Evolutionary conservation across 1,140 invertebrate genomes (phyloP), one percentile per base, ranked within the genome.

Genomic region (Andrena cerasifolii): DNA sequence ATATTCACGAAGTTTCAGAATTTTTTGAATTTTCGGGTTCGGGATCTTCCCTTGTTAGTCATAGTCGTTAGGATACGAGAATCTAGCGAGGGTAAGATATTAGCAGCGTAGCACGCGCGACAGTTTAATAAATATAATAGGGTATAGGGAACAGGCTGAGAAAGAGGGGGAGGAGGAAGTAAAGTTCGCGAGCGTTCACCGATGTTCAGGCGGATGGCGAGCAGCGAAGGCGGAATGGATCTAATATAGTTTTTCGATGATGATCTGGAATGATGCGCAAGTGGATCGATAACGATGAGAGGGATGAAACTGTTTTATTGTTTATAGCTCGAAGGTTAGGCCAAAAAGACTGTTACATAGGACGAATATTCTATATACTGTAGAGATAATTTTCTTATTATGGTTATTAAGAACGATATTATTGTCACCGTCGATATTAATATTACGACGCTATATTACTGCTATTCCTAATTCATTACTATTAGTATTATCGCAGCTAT

Each of bases 281-380:
- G 33, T 1, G 4, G 12, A 26, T 65, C 49, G 26, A 74, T 65
- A 21, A 14, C 26, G 26, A 24, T 49, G 43, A 43, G 40, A 66
- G 45, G 58, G 76, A 65, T 80, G 76, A 85, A 84, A 74, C 58
- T 89, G 84, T 88, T 89, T 87, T 87, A 89, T 90, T 91, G 89
- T 91, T 90, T 79, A 88, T 90, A 89, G 87, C 78, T 90, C 66
- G 86, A 90, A 86, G 79, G 86, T 87, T 91, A 91, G 58, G 87
- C 90, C 89, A 90, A 90, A 90, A 91, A 91, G 90, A 91, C 90
- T 91, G 90, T 90, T 90, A 90, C 63, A 86, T 91, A 91, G 82
- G 84, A 88, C 68, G 85, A 88, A 90, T 90, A 89, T 77, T 87
- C 59, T 90, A 49, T 58, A 65, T 65, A 87, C 58, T 83, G 80